Percentiles rank a stretch among this genome's conserved stretches.
phyloP scores from a whole-genome alignment of 2,888 invertebrate genomes.

The Temnothorax rugatulus region DNA sequence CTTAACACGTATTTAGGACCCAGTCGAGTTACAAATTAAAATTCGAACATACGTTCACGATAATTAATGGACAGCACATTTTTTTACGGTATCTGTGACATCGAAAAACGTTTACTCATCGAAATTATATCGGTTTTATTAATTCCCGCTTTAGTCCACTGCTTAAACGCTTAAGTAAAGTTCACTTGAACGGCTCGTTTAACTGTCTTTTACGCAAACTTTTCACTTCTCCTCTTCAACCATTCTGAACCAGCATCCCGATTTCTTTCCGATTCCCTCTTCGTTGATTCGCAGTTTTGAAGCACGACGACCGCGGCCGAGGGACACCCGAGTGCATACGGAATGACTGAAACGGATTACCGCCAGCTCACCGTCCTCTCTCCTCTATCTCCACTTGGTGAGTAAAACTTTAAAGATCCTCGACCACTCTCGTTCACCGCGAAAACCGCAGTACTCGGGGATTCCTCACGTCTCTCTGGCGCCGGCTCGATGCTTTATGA shows the following conservation, averaged over 20 bases:
- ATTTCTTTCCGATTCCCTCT: constrained; percentile 8
- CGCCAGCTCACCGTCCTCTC: background rate
- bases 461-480: constrained; percentile 43
- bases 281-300: constrained; percentile 22
- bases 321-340: constrained; percentile 35
- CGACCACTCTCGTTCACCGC: constrained; percentile 49
- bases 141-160: background rate
- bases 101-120: background rate
- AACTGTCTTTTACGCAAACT: background rate
- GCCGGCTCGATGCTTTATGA: constrained; percentile 53
- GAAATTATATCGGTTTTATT: background rate
- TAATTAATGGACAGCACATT: background rate
- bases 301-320: background rate
- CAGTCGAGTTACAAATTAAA: background rate
- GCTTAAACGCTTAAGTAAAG: constrained; percentile 5
- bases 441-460: constrained; percentile 34
- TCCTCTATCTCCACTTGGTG: constrained; percentile 15
- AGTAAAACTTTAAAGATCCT: constrained; percentile 59
- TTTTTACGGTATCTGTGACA: too few species aligned
- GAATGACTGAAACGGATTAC: constrained; percentile 54
- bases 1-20: background rate
- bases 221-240: background rate
- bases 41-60: background rate
- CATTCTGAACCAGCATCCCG: background rate
- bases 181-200: constrained; percentile 14